Evolutionary conservation across 2,113 vertebrate genomes (phyloP).

Genomic region (Albula glossodonta): DNA sequence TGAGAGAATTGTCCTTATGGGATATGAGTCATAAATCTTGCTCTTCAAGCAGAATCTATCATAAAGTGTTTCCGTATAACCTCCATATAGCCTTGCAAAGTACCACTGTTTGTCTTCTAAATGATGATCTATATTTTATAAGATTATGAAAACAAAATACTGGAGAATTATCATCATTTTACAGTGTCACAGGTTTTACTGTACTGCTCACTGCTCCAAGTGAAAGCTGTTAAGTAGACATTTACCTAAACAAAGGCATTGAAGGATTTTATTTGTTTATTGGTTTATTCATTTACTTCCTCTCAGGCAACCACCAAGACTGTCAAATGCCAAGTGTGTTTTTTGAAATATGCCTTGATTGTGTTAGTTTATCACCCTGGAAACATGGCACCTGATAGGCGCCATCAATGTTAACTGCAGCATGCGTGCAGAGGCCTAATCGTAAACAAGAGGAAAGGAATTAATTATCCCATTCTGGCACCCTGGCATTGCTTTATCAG

Average conservation of each 20-base stretch:
- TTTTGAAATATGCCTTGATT: neutral
- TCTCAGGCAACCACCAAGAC: neutral
- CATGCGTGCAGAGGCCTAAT: neutral
- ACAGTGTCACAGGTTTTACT: slow-evolving; percentile 23
- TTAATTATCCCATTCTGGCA: neutral
- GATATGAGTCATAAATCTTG: slow-evolving; percentile 12
- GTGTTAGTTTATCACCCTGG: neutral
- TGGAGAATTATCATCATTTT: slow-evolving; percentile 36
- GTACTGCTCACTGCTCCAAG: neutral
- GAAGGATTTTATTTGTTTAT: neutral
- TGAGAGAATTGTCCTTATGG: neutral
- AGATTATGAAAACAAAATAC: slow-evolving; percentile 37
- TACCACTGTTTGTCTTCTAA: slow-evolving; percentile 32
- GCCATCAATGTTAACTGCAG: neutral
- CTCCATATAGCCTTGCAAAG: slow-evolving; percentile 19
- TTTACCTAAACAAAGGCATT: neutral
- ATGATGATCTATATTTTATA: slow-evolving; percentile 17
- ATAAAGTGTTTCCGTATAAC: slow-evolving; percentile 28
- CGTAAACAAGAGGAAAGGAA: neutral
- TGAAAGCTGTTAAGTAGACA: neutral
- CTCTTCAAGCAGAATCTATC: slow-evolving; percentile 13
- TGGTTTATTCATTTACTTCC: neutral
- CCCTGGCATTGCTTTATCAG: slow-evolving; percentile 1
- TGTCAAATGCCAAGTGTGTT: neutral
- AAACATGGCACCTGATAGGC: neutral